Base-by-base conservation (phyloP, 2,797 vertebrate species). In the Syngnathus rostellatus region DNA sequence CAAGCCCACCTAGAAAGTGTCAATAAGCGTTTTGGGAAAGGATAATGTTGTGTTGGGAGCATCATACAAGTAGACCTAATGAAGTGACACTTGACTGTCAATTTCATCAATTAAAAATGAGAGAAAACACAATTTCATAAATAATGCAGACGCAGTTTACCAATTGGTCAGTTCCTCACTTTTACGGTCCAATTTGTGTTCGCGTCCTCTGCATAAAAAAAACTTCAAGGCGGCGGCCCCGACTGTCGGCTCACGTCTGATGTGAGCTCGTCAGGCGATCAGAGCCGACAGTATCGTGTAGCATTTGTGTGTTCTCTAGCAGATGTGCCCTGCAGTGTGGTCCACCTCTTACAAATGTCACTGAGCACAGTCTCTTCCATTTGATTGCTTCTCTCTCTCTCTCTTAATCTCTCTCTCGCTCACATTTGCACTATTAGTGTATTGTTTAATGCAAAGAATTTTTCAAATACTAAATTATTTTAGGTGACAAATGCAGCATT, bases 341-440 rank as follows among this genome's bases (percentile, higher is more conserved):
- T 72, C 77, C 77, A 78, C 77, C 83, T 87, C 79, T 75, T 79
- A 86, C 25, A 57, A 88, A 87, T 88, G 85, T 87, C 86, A 88
- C 78, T 83, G 86, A 87, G 87, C 85, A 86, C 77, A 83, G 82
- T 75, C 79, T 76, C 80, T 86, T 88, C 81, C 83, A 72, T 81
- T 81, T 85, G 85, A 88, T 88, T 87, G 8, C 45, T 17, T 16
- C 45, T 51, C 31, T 12, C 43, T 16, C 62, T 50, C 17, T 17
- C 6, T 17, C 11, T 10, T 8, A 16, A 3, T 69, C 41, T 72
- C 54, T 55, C 37, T 63, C 46, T 73, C 43, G 21, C 48, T 63
- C 39, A 68, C 69, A 61, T 63, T 72, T 16, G 67, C 37, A 53
- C 9, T 51, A 7, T 12, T n/a, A 31, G 31, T 31, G 31, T 31